Evolutionary conservation across 2,113 vertebrate species (phyloP).

Genomic region (Petaurus breviceps): DNA sequence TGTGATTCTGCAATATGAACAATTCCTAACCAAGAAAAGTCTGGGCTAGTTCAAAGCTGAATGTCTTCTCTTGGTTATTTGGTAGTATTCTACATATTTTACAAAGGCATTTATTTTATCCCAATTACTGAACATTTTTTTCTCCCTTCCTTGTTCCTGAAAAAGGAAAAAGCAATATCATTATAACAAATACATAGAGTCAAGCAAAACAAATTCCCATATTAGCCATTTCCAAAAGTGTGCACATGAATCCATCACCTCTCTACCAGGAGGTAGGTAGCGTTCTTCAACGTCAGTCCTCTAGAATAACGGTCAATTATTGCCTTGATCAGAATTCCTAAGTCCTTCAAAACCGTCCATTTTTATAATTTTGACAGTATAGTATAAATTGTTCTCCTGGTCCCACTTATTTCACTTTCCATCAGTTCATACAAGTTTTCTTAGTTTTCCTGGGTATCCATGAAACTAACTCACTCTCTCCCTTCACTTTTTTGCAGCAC

Average conservation of each 20-base stretch:
- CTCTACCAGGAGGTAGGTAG: not conserved
- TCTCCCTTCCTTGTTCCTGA: not conserved
- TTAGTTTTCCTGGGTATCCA: not conserved
- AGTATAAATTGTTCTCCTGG: not conserved
- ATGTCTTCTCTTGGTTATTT: not conserved
- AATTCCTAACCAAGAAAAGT: not conserved
- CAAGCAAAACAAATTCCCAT: not conserved
- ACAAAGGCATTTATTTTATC: not conserved
- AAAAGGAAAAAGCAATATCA: not conserved
- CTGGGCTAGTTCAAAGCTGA: not conserved
- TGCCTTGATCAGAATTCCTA: no score
- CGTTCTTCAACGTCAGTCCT: not conserved
- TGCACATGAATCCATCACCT: not conserved
- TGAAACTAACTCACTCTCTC: not conserved
- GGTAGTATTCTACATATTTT: not conserved
- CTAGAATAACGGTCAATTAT: not conserved
- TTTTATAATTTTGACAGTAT: not conserved
- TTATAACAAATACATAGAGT: not conserved
- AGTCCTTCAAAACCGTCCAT: not conserved
- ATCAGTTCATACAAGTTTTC: not conserved
- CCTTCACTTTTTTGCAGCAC: not conserved
- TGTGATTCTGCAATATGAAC: not conserved
- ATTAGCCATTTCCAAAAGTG: not conserved
- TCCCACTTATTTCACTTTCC: not conserved
- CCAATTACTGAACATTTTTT: not conserved